These are phyloP conservation scores for Micoletzkya japonica DNA, from an alignment of 2,888 invertebrate species.

Conservation along the genomic window DNA sequence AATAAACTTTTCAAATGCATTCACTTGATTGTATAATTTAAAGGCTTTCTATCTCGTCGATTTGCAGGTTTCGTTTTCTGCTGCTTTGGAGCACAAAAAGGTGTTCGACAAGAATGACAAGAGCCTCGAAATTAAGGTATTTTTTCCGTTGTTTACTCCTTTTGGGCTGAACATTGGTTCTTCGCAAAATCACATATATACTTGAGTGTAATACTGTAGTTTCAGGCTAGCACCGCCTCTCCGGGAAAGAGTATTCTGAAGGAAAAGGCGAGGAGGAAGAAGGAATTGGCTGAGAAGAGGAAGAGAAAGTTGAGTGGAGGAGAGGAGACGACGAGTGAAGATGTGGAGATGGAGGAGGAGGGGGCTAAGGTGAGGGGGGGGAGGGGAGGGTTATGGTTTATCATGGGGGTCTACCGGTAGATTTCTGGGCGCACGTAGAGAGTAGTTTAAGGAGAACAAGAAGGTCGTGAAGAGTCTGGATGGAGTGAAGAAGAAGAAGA, in stretches of 20 bases:
- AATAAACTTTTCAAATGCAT: not conserved
- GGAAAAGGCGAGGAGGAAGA: slow-evolving; percentile 24
- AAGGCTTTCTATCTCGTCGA: too few species aligned
- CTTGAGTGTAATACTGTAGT: slow-evolving; percentile 18
- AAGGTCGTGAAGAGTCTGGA: not conserved
- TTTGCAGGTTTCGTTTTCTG: slow-evolving; percentile 47
- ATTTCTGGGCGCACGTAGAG: too few species aligned
- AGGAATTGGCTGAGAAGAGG: slow-evolving; percentile 3
- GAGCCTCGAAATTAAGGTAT: slow-evolving; percentile 25
- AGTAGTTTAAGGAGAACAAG: slow-evolving; percentile 28
- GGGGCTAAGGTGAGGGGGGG: too few species aligned
- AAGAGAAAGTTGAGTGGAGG: not conserved
- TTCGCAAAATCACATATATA: not conserved
- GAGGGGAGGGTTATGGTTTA: too few species aligned
- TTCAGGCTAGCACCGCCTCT: slow-evolving; percentile 42
- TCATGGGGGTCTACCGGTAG: not conserved
- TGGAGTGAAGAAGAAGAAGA: slow-evolving; percentile 8
- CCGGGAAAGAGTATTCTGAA: slow-evolving; percentile 35
- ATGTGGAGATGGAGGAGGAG: slow-evolving; percentile 8
- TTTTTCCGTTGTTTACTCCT: not conserved
- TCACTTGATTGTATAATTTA: not conserved
- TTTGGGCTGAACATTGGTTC: not conserved
- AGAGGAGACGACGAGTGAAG: slow-evolving; percentile 21
- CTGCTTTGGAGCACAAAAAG: slow-evolving; percentile 36
- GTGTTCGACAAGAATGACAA: slow-evolving; percentile 27